Conservation (phyloP, 2,797 vertebrate genomes). For the Bryconaethiops microstoma region DNA sequence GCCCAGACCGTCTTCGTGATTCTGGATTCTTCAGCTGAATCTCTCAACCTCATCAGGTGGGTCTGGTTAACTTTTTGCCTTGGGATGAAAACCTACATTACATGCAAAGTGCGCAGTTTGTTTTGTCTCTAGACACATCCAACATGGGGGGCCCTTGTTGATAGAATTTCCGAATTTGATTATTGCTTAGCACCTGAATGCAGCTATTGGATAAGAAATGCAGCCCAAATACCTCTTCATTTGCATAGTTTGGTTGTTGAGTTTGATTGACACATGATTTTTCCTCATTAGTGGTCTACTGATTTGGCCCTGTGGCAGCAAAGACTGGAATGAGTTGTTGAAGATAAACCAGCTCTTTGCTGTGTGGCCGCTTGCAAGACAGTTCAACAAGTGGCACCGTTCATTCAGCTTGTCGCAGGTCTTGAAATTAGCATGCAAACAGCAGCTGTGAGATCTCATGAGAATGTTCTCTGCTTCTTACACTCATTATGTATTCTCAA, state of each 20-base stretch:
- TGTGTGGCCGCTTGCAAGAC: background rate
- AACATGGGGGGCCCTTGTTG: background rate
- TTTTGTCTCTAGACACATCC: background rate
- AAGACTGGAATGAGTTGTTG: background rate
- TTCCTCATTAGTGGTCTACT: background rate
- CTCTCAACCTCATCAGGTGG: conserved; percentile 75
- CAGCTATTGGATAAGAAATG: background rate
- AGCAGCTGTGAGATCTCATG: too few relatives aligned
- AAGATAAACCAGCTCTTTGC: background rate
- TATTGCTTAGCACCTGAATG: background rate
- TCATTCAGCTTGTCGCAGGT: background rate
- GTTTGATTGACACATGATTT: background rate
- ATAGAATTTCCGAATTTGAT: background rate
- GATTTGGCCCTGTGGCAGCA: conserved; percentile 6
- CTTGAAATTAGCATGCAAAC: background rate
- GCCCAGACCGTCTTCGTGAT: conserved; percentile 78
- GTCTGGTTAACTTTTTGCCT: conserved; percentile 38
- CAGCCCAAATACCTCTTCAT: background rate
- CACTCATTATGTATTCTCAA: too few relatives aligned
- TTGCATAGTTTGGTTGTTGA: background rate
- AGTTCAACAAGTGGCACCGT: background rate
- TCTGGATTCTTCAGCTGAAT: conserved; percentile 72
- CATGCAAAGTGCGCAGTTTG: background rate
- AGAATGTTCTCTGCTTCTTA: too few relatives aligned
- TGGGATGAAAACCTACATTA: background rate